Evolutionary conservation across 1,140 invertebrate species (phyloP), one percentile per base, ranked within the genome.

Genomic region (Tetramorium alpestre): DNA sequence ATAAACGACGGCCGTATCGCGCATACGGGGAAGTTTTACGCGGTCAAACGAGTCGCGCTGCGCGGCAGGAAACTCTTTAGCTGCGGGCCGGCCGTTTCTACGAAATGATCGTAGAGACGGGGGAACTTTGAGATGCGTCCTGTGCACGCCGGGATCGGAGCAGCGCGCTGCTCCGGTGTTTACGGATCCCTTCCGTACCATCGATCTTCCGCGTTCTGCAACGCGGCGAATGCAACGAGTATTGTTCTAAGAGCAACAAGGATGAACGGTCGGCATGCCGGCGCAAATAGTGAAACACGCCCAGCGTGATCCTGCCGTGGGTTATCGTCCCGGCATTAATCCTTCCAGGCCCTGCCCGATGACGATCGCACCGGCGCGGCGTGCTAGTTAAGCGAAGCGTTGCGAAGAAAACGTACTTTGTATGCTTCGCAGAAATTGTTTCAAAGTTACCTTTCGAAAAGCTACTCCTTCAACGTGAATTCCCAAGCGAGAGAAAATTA

Each of bases 121-220:
- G 62, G 33, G 11, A 49, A 77, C 73, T 44, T 56, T 13, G 76
- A 81, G 75, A 86, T 62, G 85, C 85, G 85, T 86, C 75, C 51
- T 25, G 44, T 44, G 56, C 54, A 65, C 33, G 22, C 58, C 25
- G n/a, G 41, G 60, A 76, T 47, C 77, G 47, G 25, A 13, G 38
- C 47, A 16, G 82, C 16, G n/a, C 33, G 51, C 51, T 22, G 56
- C 56, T 38, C 38, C 75, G 56, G 60, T 77, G 82, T 85, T 85
- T 85, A 85, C 76, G 82, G 60, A 86, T 86, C 76, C 64, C 75
- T 86, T 86, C 49, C 75, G 76, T 80, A 41, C 64, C 64, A 90
- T 90, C 89, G 89, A 90, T 90, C 88, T 90, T 90, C 89, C 89
- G 89, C 88, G 88, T 89, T 89, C 86, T 85, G n/a, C 60, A 60